phyloP scores from a whole-genome alignment of 2,888 invertebrate genomes.

The Lacanobia oleracea region DNA sequence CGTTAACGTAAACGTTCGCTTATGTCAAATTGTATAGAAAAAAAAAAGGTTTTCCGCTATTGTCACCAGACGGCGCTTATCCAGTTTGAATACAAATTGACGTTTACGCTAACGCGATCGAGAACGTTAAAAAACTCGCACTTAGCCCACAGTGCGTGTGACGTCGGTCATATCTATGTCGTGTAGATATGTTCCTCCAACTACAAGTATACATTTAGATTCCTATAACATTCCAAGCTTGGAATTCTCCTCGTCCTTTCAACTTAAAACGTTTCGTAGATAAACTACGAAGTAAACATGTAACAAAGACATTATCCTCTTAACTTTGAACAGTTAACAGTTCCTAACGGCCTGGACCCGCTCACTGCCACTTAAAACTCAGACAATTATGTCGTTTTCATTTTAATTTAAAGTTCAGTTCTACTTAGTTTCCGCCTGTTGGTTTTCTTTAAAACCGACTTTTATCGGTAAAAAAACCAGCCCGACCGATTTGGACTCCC shows the following conservation, averaged over 20 bases:
- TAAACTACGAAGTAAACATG: conserved; percentile 23
- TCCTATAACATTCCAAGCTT: background rate
- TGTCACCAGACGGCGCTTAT: too few relatives aligned
- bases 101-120: too few relatives aligned
- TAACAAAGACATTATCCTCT: conserved; percentile 33
- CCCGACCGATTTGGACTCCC: too few relatives aligned
- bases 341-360: conserved; percentile 21
- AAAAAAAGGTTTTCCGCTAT: too few relatives aligned
- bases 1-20: too few relatives aligned
- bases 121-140: too few relatives aligned
- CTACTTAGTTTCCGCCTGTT: background rate
- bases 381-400: conserved; percentile 9
- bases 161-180: too few relatives aligned
- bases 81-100: too few relatives aligned
- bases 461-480: too few relatives aligned
- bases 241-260: background rate
- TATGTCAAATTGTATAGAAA: too few relatives aligned
- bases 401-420: conserved; percentile 23
- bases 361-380: conserved; percentile 35
- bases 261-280: conserved; percentile 3
- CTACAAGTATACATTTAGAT: background rate
- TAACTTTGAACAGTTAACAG: conserved; percentile 39
- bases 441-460: background rate
- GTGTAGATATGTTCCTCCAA: too few relatives aligned
- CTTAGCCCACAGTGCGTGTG: too few relatives aligned